phyloP scores from a whole-genome alignment of 2,113 vertebrate genomes.

The Ophthalmolycus amberensis region DNA sequence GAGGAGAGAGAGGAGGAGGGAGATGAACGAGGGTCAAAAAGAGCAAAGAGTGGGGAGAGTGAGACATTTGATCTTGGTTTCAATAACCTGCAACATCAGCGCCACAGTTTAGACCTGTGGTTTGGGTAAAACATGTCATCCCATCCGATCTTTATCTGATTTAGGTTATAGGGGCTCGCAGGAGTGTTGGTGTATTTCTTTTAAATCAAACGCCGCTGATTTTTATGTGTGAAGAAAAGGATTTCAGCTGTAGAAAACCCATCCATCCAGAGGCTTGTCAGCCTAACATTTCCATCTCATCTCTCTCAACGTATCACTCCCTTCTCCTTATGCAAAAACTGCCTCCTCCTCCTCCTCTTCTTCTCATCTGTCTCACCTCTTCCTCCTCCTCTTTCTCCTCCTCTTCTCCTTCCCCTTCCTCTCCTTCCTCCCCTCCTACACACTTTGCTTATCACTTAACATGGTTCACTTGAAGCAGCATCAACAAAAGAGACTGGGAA shows the following conservation, averaged over 20 bases:
- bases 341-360: constrained; percentile 52
- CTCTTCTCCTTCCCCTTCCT: constrained; percentile 29
- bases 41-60: not conserved
- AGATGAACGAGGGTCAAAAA: not conserved
- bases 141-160: not conserved
- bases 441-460: constrained; percentile 75
- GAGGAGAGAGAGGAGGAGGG: not conserved
- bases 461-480: constrained; percentile 71
- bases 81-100: constrained; percentile 32
- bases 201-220: not conserved
- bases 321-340: constrained; percentile 19
- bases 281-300: constrained; percentile 39
- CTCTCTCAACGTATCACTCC: constrained; percentile 39
- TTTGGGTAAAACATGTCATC: not conserved
- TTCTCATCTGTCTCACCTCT: constrained; percentile 44
- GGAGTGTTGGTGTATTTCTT: not conserved
- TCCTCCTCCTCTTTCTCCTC: constrained; percentile 28
- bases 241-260: constrained; percentile 28
- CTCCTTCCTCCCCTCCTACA: constrained; percentile 54
- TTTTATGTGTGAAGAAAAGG: not conserved
- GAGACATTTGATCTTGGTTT: constrained; percentile 41
- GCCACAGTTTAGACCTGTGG: not conserved
- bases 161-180: not conserved
- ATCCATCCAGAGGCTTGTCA: constrained; percentile 19
- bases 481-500: constrained; percentile 66